These are phyloP conservation scores for Micromys minutus DNA, from an alignment of 2,113 vertebrate genomes.

Conservation along the genomic window DNA sequence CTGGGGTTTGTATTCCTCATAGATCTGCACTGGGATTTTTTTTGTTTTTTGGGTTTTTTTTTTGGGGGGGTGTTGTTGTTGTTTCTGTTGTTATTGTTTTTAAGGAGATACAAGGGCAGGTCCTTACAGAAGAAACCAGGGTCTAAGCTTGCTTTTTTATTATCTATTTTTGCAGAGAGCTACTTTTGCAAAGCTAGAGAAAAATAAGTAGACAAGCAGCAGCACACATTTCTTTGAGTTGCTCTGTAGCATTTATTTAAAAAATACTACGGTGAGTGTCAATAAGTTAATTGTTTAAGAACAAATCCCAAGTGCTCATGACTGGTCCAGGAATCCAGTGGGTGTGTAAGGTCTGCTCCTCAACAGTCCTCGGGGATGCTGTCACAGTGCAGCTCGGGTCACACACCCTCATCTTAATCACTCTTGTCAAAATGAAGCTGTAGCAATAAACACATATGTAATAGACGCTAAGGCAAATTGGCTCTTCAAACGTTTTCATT, in stretches of 20 bases:
- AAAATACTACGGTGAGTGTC: neutral
- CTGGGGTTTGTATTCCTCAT: neutral
- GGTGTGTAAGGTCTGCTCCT: slow-evolving; percentile 75
- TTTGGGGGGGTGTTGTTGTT: neutral
- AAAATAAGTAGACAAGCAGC: neutral
- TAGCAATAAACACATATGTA: slow-evolving; percentile 24
- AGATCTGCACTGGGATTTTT: neutral
- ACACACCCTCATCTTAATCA: slow-evolving; percentile 79
- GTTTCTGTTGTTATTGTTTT: neutral
- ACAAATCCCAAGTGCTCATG: neutral
- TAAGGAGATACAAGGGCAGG: neutral
- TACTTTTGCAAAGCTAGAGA: slow-evolving; percentile 14
- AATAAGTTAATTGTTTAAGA: slow-evolving; percentile 12
- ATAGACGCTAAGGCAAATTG: neutral
- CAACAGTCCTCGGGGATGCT: slow-evolving; percentile 78
- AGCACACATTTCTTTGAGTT: neutral
- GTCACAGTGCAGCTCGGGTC: slow-evolving; percentile 77
- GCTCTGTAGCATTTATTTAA: neutral
- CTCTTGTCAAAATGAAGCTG: slow-evolving; percentile 64
- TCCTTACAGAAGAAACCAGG: neutral
- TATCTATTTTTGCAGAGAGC: neutral
- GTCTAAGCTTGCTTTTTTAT: neutral
- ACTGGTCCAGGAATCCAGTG: slow-evolving; percentile 38
- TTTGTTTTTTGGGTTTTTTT: neutral
- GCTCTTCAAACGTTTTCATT: slow-evolving; percentile 42